These are phyloP conservation scores for Trichogramma dendrolimi DNA, from an alignment of 2,888 invertebrate species.

Conservation along the genomic window DNA sequence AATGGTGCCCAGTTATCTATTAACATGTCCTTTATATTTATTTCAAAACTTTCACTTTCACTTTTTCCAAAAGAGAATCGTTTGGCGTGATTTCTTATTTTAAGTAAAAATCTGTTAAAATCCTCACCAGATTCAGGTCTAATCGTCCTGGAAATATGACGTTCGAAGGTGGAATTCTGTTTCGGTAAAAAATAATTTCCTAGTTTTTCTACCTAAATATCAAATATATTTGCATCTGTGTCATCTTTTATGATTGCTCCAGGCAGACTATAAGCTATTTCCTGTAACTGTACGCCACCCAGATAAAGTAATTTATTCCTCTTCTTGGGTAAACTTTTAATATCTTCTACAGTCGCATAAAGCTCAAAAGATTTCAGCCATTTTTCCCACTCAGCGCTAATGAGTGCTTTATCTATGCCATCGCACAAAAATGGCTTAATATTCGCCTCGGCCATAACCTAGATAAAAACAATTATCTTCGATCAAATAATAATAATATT, in stretches of 20 bases:
- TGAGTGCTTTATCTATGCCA: background rate
- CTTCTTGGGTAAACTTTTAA: background rate
- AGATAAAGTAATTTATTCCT: constrained; percentile 8
- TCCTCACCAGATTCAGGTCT: constrained; percentile 36
- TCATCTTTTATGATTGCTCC: background rate
- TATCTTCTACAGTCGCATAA: background rate
- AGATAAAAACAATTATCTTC: too few species aligned
- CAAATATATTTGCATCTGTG: constrained; percentile 31
- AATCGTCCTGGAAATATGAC: constrained; percentile 38
- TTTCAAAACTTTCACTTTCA: constrained; percentile 5
- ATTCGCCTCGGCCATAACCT: background rate
- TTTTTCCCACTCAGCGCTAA: constrained; percentile 9
- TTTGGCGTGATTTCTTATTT: constrained; percentile 38
- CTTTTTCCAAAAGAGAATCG: constrained; percentile 36
- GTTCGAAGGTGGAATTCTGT: constrained; percentile 39
- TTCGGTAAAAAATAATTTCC: constrained; percentile 37
- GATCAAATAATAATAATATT: background rate
- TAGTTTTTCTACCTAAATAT: constrained; percentile 33
- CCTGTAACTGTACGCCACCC: constrained; percentile 13
- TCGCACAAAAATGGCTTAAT: constrained; percentile 10
- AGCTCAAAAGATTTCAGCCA: background rate
- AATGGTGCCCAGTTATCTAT: constrained; percentile 33
- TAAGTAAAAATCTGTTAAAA: constrained; percentile 38
- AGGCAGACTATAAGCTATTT: constrained; percentile 15
- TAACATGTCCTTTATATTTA: constrained; percentile 34